Base-by-base conservation (phyloP, 2,888 invertebrate genomes). In the Myopa tessellatipennis region DNA sequence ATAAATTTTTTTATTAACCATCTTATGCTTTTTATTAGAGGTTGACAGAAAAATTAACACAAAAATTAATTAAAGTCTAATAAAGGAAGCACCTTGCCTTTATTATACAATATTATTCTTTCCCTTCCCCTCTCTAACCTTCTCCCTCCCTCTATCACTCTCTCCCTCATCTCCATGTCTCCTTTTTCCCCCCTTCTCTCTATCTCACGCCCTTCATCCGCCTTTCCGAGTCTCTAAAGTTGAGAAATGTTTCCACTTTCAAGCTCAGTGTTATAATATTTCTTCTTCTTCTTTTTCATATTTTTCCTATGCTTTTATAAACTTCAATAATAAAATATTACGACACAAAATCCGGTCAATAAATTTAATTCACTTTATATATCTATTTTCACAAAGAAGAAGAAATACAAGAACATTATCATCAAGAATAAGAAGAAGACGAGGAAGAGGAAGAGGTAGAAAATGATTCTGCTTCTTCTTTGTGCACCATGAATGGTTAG, bases 311-410 rank as follows among this genome's bases (percentile, higher is more conserved):
- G 61, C 73, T 73, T 63, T 70, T 70, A n/a, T 14, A 70, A 70
- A 70, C 50, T 70, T 70, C 26, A 58, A 36, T 70, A 36, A 38
- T 70, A 55, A 70, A 70, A 70, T 70, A 70, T 55, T 34, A 55
- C 55, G 26, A 34, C 55, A 70, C 34, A 55, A 70, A 70, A 70
- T 70, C 52, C 55, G 10, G 34, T 34, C 70, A 71, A 60, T 71
- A 71, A 71, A 71, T 71, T 71, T 71, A 55, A 55, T 71, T 60
- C 71, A 71, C 71, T 71, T 71, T 55, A 71, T 71, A 58, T 71
- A 38, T 60, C 71, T 55, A 71, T 71, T 60, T 60, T 60, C 71
- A 12, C 60, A 8, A 45, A 52, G 45, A 55, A 10, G 16, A 55
- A 55, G 55, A 55, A 55, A n/a, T 10, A 55, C 5, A 55, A 55